Evolutionary conservation across 2,113 vertebrate species (phyloP).

Genomic region (Pristiophorus japonicus): DNA sequence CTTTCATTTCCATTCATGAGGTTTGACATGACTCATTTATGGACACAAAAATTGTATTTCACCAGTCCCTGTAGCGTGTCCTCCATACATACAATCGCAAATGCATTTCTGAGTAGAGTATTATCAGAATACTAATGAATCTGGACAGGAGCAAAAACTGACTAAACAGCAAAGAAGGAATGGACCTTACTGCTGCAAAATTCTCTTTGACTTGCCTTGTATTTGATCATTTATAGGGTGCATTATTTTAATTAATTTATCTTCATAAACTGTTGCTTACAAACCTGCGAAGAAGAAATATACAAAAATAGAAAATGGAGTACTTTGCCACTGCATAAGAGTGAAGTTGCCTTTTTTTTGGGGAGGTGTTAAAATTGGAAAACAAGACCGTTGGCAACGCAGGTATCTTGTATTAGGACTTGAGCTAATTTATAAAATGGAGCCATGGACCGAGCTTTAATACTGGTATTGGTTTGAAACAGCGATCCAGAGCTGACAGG

Average conservation of each 20-base stretch:
- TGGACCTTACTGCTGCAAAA: not conserved
- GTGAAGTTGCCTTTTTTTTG: not conserved
- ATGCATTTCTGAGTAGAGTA: not conserved
- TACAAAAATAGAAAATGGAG: not conserved
- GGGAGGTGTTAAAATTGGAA: not conserved
- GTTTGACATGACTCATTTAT: not conserved
- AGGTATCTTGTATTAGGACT: not conserved
- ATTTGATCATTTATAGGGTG: not conserved
- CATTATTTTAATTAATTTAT: not conserved
- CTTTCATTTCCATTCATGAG: conserved; percentile 18
- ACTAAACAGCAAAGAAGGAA: not conserved
- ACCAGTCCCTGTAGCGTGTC: not conserved
- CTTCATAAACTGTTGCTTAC: not conserved
- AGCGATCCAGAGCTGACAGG: not conserved
- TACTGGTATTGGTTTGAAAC: not conserved
- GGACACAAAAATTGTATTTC: not conserved
- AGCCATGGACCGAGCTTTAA: not conserved
- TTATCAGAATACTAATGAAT: not conserved
- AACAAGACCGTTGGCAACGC: not conserved
- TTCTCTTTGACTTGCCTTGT: not conserved
- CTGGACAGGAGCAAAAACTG: not conserved
- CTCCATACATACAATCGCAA: not conserved
- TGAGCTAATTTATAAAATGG: not conserved
- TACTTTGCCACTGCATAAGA: not conserved
- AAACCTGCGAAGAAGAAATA: not conserved